Evolutionary conservation across 2,113 vertebrate species (phyloP).

Genomic region (Jaculus jaculus): DNA sequence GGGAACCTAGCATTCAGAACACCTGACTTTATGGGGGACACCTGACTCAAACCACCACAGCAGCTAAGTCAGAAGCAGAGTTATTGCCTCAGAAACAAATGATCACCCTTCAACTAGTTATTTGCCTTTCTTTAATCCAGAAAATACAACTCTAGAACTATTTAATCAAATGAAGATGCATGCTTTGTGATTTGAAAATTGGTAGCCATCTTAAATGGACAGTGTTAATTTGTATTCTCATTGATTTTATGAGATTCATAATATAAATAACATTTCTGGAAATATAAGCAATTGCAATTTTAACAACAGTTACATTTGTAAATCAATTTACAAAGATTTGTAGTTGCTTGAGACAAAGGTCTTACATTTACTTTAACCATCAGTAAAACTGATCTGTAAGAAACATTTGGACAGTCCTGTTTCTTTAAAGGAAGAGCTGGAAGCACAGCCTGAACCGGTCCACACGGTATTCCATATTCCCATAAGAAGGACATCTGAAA

Average conservation of each 20-base stretch:
- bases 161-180: slow-evolving; percentile 61
- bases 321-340: slow-evolving; percentile 56
- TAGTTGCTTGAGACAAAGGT: neutral
- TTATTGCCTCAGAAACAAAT: neutral
- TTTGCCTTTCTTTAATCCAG: slow-evolving; percentile 19
- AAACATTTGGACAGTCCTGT: neutral
- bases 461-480: neutral
- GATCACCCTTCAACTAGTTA: neutral
- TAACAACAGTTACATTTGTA: slow-evolving; percentile 61
- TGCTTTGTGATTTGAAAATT: slow-evolving; percentile 52
- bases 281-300: slow-evolving; percentile 49
- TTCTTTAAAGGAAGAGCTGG: neutral
- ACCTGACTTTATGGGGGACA: too few relatives aligned
- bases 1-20: too few relatives aligned
- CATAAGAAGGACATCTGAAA: neutral
- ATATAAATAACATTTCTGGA: slow-evolving; percentile 55
- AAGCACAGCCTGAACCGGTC: neutral
- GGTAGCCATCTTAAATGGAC: slow-evolving; percentile 53
- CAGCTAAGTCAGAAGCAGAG: neutral
- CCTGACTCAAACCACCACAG: too few relatives aligned
- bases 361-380: neutral
- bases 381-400: neutral
- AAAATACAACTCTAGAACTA: slow-evolving; percentile 2
- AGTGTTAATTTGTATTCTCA: slow-evolving; percentile 65
- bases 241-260: slow-evolving; percentile 65